phyloP scores from a whole-genome alignment of 2,888 invertebrate genomes.

The Drosophila koepferae region DNA sequence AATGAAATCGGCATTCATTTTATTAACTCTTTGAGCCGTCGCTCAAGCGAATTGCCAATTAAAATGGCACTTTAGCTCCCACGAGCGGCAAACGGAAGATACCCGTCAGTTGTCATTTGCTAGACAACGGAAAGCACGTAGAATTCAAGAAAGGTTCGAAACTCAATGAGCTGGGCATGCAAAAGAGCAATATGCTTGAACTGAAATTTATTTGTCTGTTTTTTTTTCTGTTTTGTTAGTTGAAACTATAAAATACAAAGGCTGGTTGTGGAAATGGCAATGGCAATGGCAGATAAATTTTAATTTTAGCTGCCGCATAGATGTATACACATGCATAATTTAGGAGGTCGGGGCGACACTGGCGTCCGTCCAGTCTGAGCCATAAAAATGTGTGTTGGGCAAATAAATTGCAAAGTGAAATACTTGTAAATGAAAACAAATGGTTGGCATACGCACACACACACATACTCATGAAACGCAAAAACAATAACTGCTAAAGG shows the following conservation, averaged over 20 bases:
- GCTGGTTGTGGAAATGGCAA: slow-evolving; percentile 32
- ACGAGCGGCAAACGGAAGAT: slow-evolving; percentile 9
- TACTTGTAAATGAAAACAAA: slow-evolving; percentile 81
- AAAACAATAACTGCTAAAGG: slow-evolving; percentile 58
- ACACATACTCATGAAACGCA: slow-evolving; percentile 29
- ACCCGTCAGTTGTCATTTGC: slow-evolving; percentile 25
- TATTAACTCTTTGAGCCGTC: slow-evolving; percentile 66
- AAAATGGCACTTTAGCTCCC: slow-evolving; percentile 38
- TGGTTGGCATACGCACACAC: slow-evolving; percentile 48
- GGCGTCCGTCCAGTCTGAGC: slow-evolving; percentile 55
- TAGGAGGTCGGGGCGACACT: slow-evolving; percentile 48
- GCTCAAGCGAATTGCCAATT: slow-evolving; percentile 63
- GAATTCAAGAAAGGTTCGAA: not conserved
- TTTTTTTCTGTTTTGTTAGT: slow-evolving; percentile 34
- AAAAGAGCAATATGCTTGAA: slow-evolving; percentile 42
- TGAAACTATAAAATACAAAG: slow-evolving; percentile 46
- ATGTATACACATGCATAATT: slow-evolving; percentile 60
- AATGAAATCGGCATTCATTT: slow-evolving; percentile 66
- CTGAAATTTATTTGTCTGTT: slow-evolving; percentile 5
- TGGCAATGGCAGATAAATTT: slow-evolving; percentile 63
- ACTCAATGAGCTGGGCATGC: slow-evolving; percentile 4
- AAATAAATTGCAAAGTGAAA: slow-evolving; percentile 80
- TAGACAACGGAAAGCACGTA: slow-evolving; percentile 40
- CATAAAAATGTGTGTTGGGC: slow-evolving; percentile 75
- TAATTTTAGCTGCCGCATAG: slow-evolving; percentile 64